A percentile compares a stretch with the other conserved stretches of the same genome.
Evolutionary conservation across 2,888 invertebrate species (phyloP).

Genomic region (Monoplex corrugatus): DNA sequence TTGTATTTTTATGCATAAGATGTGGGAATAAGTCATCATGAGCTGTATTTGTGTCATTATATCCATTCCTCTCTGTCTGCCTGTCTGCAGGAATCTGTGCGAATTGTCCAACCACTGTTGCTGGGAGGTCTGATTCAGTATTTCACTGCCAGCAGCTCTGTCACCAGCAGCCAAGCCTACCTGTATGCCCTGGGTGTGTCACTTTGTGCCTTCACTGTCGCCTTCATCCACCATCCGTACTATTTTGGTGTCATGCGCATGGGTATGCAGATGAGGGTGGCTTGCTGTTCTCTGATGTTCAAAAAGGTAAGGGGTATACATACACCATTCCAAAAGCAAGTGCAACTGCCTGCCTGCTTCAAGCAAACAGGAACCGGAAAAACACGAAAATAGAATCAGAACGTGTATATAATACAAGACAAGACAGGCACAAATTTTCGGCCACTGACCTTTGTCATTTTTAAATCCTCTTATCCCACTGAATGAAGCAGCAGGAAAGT

Average conservation of each 20-base stretch:
- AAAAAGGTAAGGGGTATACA: constrained; percentile 90
- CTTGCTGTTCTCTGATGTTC: constrained; percentile 91
- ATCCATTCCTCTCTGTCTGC: not conserved
- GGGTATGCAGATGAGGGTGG: constrained; percentile 89
- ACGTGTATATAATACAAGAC: too few relatives aligned
- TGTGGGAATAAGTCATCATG: too few relatives aligned
- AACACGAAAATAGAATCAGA: too few relatives aligned
- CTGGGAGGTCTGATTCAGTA: constrained; percentile 82
- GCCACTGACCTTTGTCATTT: too few relatives aligned
- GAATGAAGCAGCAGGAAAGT: too few relatives aligned
- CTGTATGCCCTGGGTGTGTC: constrained; percentile 86
- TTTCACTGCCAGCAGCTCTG: constrained; percentile 76
- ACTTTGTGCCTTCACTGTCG: constrained; percentile 74
- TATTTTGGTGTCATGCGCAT: constrained; percentile 92
- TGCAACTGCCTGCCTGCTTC: too few relatives aligned
- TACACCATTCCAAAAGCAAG: too few relatives aligned
- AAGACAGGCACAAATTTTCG: too few relatives aligned
- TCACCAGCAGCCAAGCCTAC: constrained; percentile 85
- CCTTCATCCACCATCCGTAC: constrained; percentile 91
- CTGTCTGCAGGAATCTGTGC: constrained; percentile 75
- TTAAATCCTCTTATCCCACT: too few relatives aligned
- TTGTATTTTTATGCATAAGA: too few relatives aligned
- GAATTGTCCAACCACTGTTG: constrained; percentile 82
- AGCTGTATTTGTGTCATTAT: too few relatives aligned
- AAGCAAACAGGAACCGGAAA: too few relatives aligned